Conservation (phyloP, 2,113 vertebrate genomes). For the Cyprinus carpio region DNA sequence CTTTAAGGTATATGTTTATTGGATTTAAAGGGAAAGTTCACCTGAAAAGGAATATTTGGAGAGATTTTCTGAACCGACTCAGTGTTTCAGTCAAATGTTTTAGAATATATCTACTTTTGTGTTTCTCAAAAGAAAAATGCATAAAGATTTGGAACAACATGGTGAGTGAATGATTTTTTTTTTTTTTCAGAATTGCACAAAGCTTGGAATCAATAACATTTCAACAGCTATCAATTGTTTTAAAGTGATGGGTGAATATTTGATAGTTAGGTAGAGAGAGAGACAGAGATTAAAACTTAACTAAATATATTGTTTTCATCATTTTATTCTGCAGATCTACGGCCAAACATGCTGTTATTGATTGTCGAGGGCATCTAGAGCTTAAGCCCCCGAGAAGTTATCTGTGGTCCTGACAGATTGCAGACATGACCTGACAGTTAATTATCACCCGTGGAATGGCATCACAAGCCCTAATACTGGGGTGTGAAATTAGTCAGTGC, state of each 20-base stretch:
- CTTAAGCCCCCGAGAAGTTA: slow-evolving; percentile 1
- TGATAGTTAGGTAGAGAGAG: background rate
- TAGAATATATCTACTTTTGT: background rate
- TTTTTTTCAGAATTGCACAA: background rate
- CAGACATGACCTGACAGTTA: slow-evolving; percentile 38
- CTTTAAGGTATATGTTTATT: no score
- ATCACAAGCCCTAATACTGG: slow-evolving; percentile 3
- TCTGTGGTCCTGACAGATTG: slow-evolving; percentile 30
- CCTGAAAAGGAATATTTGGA: no score
- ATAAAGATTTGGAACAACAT: background rate
- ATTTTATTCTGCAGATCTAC: background rate
- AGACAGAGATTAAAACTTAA: background rate
- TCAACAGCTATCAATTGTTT: background rate
- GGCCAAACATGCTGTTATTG: slow-evolving; percentile 2
- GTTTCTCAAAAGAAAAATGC: background rate
- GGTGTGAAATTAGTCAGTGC: background rate
- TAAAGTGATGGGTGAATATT: background rate
- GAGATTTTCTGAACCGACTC: no score
- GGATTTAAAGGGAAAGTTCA: no score
- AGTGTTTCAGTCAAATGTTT: no score
- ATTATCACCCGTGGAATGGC: slow-evolving; percentile 25
- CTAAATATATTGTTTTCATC: background rate
- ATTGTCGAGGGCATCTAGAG: background rate
- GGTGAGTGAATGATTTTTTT: background rate
- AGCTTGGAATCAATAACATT: background rate